Conservation (phyloP, 2,113 vertebrate species). For the Tauraco erythrolophus region DNA sequence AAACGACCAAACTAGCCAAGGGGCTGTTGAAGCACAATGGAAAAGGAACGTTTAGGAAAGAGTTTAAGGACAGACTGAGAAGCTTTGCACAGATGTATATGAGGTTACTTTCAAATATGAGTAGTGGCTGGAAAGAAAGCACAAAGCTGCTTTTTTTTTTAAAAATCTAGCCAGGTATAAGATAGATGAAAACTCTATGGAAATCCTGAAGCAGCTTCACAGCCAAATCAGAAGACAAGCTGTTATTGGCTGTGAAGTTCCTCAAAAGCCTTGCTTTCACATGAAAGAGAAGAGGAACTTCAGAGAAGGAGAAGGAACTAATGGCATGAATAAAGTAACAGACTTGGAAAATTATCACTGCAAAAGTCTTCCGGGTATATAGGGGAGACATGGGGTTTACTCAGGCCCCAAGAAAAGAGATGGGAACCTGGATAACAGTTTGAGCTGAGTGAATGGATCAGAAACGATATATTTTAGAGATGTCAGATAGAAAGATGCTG, state of each 20-base stretch:
- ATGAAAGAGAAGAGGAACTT: background rate
- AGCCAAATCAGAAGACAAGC: background rate
- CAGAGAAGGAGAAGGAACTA: background rate
- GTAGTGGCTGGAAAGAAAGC: background rate
- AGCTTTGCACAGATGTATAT: background rate
- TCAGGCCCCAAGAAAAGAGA: background rate
- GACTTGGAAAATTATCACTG: background rate
- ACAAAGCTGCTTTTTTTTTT: background rate
- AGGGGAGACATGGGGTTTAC: background rate
- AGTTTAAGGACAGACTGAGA: background rate
- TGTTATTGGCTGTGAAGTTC: background rate
- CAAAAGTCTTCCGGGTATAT: background rate
- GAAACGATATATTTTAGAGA: background rate
- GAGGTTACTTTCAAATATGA: background rate
- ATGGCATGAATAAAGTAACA: background rate
- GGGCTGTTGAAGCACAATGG: background rate
- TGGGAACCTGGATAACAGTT: background rate
- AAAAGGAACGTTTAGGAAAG: background rate
- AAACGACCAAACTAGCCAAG: background rate
- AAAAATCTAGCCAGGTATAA: background rate
- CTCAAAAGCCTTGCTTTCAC: background rate
- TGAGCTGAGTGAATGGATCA: background rate
- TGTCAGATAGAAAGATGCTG: background rate
- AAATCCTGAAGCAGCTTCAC: background rate
- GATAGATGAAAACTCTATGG: background rate